A percentile compares a stretch with the other conserved stretches of the same genome.
These are phyloP conservation scores for Poecilobothrus nobilitatus DNA, from an alignment of 2,888 invertebrate genomes.

Conservation along the genomic window DNA sequence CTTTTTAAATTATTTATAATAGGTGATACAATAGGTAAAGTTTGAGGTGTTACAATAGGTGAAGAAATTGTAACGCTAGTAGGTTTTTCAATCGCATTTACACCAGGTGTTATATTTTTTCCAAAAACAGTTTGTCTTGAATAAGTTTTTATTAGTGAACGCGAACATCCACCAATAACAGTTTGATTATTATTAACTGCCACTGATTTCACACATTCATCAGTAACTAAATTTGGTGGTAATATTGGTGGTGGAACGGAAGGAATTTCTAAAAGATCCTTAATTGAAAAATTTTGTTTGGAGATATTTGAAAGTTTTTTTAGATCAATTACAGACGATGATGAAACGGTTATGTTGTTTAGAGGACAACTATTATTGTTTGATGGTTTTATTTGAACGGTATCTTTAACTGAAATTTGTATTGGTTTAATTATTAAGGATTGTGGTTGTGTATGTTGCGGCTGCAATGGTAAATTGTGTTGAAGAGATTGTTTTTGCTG, in stretches of 20 bases:
- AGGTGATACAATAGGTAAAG: neutral
- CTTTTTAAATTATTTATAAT: neutral
- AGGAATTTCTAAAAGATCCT: constrained; percentile 2
- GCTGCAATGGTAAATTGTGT: neutral
- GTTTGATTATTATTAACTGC: constrained; percentile 23
- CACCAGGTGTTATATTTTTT: too few species aligned
- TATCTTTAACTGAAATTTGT: constrained; percentile 12
- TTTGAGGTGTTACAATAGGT: neutral
- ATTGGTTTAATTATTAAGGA: neutral
- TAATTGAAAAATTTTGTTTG: neutral
- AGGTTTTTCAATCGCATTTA: neutral
- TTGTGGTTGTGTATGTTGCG: neutral
- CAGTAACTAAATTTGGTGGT: neutral
- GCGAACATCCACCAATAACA: constrained; percentile 17
- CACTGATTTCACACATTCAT: constrained; percentile 23
- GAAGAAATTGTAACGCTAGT: too few species aligned
- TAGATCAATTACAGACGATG: neutral
- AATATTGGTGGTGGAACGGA: neutral
- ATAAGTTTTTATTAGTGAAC: constrained; percentile 22
- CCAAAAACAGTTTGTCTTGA: neutral
- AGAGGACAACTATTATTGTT: neutral
- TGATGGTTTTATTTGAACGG: neutral
- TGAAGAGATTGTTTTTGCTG: too few species aligned
- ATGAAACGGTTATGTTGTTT: neutral
- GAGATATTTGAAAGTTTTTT: neutral